Base-by-base conservation (phyloP, 2,888 invertebrate species). In the Nomada goodeniana region DNA sequence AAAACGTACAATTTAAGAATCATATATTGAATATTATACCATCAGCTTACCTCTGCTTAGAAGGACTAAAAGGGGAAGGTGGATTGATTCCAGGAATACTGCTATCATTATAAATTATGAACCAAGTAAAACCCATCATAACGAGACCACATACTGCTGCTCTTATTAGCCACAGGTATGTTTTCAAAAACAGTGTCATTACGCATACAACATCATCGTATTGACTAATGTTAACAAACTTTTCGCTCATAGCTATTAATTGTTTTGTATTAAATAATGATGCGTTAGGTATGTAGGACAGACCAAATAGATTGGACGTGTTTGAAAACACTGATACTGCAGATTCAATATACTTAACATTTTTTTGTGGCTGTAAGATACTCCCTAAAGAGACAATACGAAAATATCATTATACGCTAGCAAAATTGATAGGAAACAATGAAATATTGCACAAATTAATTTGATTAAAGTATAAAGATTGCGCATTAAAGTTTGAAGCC, bases 101-200 rank as follows among this genome's bases (percentile, higher is more conserved):
- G 78, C 96, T 96, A 91, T 96, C 96, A 87, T 95, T 94, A 92
- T 95, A 96, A 29, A 96, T 95, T 88, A 96, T 94, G 76, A 94
- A 93, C 94, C 95, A 96, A 10, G 95, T 95, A 86, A 96, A 95
- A 86, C 94, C 93, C n/a, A 95, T 94, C 70, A 95, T 92, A 3
- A 94, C 88, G 18, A 95, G 81, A 7, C 96, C 96, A 91, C 95
- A 82, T 13, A 89, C 72, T 59, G 76, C 81, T 67, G 93, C 93
- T 80, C 84, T 90, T 20, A 93, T 76, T 47, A 93, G 78, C 91
- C 91, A 89, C 68, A 63, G 57, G 29, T 76, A 87, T 29, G 44
- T 78, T 63, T 71, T 68, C 18, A 57, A 70, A 52, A 79, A 61
- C 15, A 64, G 64, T 26, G 83, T 63, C 9, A 82, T 60, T 3